Evolutionary conservation across 1,140 invertebrate species (phyloP).

Genomic region (Caenorhabditis elegans): WBcel235 BX284604.4:4653001-4653500

Average conservation of each 20-base stretch:
- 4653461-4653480: conserved; percentile 34
- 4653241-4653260: neutral
- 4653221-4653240: neutral
- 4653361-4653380: neutral
- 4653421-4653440: neutral
- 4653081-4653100: neutral
- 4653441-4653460: neutral
- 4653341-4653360: neutral
- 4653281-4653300: neutral
- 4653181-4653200: too few species aligned
- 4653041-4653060: neutral
- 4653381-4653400: neutral
- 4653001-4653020: conserved; percentile 48
- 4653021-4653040: neutral
- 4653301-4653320: neutral
- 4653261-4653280: neutral
- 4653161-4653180: too few species aligned
- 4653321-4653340: conserved; percentile 9
- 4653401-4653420: neutral
- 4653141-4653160: neutral
- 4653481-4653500: conserved; percentile 51
- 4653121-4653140: too few species aligned
- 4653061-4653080: neutral
- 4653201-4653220: neutral
- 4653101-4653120: neutral